Percentiles rank a stretch among this genome's conserved stretches.
Conservation (phyloP, 2,797 vertebrate genomes). For the Ptychadena robeensis region DNA sequence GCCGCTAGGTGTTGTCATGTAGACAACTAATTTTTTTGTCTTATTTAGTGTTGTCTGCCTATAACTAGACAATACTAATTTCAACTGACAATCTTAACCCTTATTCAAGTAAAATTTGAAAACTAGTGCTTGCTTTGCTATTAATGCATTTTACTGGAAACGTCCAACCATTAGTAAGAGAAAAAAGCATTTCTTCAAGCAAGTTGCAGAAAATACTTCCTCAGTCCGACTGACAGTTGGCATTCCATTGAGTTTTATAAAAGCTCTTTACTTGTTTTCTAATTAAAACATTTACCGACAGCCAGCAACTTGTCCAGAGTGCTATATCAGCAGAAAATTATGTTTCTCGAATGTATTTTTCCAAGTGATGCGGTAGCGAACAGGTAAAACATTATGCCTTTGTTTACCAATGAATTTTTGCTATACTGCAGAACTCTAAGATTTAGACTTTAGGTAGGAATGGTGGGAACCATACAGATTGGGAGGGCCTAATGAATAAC, state of each 20-base stretch:
- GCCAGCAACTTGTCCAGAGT: constrained; percentile 1
- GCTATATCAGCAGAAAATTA: constrained; percentile 41
- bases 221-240: constrained; percentile 45
- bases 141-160: constrained; percentile 42
- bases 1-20: too few relatives aligned
- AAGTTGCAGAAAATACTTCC: constrained; percentile 46
- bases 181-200: neutral
- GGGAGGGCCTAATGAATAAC: too few relatives aligned
- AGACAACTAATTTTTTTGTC: neutral
- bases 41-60: neutral
- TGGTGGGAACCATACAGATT: too few relatives aligned
- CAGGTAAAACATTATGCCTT: neutral
- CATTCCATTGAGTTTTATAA: constrained; percentile 24
- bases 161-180: constrained; percentile 29
- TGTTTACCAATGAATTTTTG: neutral
- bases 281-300: constrained; percentile 58
- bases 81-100: neutral
- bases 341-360: constrained; percentile 16
- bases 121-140: neutral
- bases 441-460: too few relatives aligned
- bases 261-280: constrained; percentile 51
- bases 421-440: neutral
- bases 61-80: neutral
- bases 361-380: neutral
- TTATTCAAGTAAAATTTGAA: neutral